Evolutionary conservation across 1,140 invertebrate genomes (phyloP).

Genomic region (Holotrichia oblita): DNA sequence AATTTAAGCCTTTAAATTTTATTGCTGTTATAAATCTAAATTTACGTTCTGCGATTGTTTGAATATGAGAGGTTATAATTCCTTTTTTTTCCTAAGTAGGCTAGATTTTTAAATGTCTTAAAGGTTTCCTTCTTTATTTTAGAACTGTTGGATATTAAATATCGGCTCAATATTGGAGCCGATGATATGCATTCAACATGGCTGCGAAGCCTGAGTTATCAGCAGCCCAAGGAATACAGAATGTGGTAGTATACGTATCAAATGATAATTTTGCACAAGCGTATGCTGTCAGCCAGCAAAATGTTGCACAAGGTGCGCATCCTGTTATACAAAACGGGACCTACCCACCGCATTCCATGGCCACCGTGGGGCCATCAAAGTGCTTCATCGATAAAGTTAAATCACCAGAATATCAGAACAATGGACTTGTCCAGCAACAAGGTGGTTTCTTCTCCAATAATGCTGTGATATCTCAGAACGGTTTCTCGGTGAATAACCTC

Average conservation of each 20-base stretch:
- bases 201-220: conserved; percentile 63
- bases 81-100: conserved; percentile 35
- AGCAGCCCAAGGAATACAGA: conserved; percentile 59
- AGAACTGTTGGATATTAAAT: conserved; percentile 57
- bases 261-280: conserved; percentile 62
- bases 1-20: conserved; percentile 40
- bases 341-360: conserved; percentile 53
- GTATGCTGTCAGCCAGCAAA: conserved; percentile 59
- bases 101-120: conserved; percentile 6
- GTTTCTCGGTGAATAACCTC: conserved; percentile 48
- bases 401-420: conserved; percentile 46
- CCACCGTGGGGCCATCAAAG: conserved; percentile 52
- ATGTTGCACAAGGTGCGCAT: conserved; percentile 49
- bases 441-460: conserved; percentile 49
- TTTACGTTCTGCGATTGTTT: conserved; percentile 43
- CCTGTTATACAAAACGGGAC: conserved; percentile 47
- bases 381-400: conserved; percentile 49
- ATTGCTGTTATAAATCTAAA: conserved; percentile 37
- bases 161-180: conserved; percentile 57
- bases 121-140: conserved; percentile 45
- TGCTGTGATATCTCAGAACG: conserved; percentile 53
- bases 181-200: conserved; percentile 61
- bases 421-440: conserved; percentile 38
- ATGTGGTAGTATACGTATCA: conserved; percentile 64
- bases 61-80: conserved; percentile 13